A percentile compares a stretch with the other conserved stretches of the same genome.
Conservation (phyloP, 2,888 invertebrate species). For the Oscheius sp. region DNA sequence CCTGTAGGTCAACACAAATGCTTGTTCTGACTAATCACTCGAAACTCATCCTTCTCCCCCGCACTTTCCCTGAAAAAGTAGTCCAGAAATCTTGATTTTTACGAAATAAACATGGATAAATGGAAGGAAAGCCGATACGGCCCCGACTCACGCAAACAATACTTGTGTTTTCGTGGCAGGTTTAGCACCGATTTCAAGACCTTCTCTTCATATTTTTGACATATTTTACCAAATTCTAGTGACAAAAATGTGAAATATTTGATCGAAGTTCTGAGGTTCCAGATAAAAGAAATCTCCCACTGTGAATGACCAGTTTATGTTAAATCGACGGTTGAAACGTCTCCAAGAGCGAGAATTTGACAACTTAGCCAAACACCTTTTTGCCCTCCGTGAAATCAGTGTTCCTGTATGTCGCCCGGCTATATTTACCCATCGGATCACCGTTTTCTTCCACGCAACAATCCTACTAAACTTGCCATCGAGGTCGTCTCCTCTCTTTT, state of each 20-base stretch:
- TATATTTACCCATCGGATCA: slow-evolving; percentile 20
- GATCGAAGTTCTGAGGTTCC: no score
- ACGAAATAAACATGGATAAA: slow-evolving; percentile 4
- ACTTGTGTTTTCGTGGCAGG: not conserved
- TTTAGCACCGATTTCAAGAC: not conserved
- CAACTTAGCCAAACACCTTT: slow-evolving; percentile 28
- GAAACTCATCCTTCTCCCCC: not conserved
- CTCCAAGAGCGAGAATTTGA: no score
- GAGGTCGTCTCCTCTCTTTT: slow-evolving; percentile 27
- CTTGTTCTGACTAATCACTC: not conserved
- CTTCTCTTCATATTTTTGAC: no score
- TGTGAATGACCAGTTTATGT: no score
- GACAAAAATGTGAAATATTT: no score
- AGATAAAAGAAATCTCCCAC: no score
- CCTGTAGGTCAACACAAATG: not conserved
- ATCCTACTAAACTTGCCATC: slow-evolving; percentile 22
- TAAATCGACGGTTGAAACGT: no score
- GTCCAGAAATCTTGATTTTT: not conserved
- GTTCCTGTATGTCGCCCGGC: slow-evolving; percentile 23
- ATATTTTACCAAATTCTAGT: no score
- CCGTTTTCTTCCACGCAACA: slow-evolving; percentile 15
- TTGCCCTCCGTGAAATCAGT: slow-evolving; percentile 31
- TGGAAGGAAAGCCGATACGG: slow-evolving; percentile 12
- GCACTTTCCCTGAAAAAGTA: not conserved
- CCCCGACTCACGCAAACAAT: not conserved